These are phyloP conservation scores for Nixonia krombeini DNA, from an alignment of 1,140 invertebrate species.

Conservation along the genomic window DNA sequence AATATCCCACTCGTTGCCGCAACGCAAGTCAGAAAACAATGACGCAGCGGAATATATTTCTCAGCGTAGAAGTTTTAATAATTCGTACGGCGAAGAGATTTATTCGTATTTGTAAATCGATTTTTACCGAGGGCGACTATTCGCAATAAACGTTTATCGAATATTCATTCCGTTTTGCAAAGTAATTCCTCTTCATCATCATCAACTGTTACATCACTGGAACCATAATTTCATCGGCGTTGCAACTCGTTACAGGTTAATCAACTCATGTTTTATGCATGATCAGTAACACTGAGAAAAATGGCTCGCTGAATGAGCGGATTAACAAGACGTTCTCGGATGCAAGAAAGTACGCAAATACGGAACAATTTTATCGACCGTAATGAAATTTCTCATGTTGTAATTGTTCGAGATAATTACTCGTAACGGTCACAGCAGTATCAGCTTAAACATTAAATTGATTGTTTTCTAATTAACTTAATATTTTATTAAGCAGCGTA, in stretches of 20 bases:
- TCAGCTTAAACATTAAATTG: too few species aligned
- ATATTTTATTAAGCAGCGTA: too few species aligned
- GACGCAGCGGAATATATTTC: too few species aligned
- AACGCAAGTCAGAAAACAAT: too few species aligned
- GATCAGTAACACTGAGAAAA: slow-evolving; percentile 36
- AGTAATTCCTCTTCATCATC: slow-evolving; percentile 33
- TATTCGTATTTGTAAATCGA: not conserved
- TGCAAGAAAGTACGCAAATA: not conserved
- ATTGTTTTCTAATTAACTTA: too few species aligned
- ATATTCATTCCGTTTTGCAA: slow-evolving; percentile 18
- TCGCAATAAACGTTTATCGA: not conserved
- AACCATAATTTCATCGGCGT: slow-evolving; percentile 24
- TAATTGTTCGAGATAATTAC: too few species aligned
- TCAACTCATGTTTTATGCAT: slow-evolving; percentile 41
- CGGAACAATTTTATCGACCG: not conserved
- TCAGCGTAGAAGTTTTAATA: too few species aligned
- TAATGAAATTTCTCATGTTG: not conserved
- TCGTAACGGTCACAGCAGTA: too few species aligned
- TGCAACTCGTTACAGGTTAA: slow-evolving; percentile 37
- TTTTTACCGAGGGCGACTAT: not conserved
- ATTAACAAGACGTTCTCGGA: slow-evolving; percentile 24
- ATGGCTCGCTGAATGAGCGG: slow-evolving; percentile 36
- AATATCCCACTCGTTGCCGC: too few species aligned
- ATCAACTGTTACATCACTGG: slow-evolving; percentile 38
- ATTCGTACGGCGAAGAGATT: not conserved